Evolutionary conservation across 2,113 vertebrate species (phyloP), one percentile per base, ranked within the genome.

Genomic region (Brienomyrus longianalis): DNA sequence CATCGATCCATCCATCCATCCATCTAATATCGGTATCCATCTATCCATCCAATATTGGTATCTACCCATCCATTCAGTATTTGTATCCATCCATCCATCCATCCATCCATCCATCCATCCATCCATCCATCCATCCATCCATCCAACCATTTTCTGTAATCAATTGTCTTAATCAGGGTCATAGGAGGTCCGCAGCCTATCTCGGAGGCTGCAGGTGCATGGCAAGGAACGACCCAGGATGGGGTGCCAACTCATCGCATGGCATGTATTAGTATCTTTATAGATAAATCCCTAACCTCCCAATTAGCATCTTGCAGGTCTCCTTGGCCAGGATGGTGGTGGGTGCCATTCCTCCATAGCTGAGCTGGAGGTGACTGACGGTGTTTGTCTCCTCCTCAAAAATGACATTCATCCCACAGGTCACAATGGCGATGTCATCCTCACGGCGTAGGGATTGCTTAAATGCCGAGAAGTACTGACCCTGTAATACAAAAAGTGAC

Each of bases 401-500:
- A 0, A 94, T 91, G 50, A 98, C 97, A 84, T 96, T 97, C 98
- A 99, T 97, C 3, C 97, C 98, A 0, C 97, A 95, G 1, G 97
- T 99, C 83, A 99, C 98, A 21, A 97, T 97, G 87, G 98, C 97
- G 90, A 99, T 98, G 94, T 99, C 98, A 59, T 99, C 98, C 92
- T 99, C 98, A 9, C 97, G 95, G 1, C 98, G 96, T 10, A 96
- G 96, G 4, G 98, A 97, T 91, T 98, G 98, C 92, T 99, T 99
- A 93, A 97, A 99, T 47, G 98, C 97, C 48, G 97, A 98, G 90
- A 98, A 96, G 70, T 97, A 98, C 94, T 99, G 98, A 74, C 93
- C 93, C 98, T 99, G 62, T 2, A 91, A 21, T 23, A 89, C 89
- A 62, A 27, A 15, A 89, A 50, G 17, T 45, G 51, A 80, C 43